Evolutionary conservation across 2,113 vertebrate genomes (phyloP).

Genomic region (Lophius piscatorius): DNA sequence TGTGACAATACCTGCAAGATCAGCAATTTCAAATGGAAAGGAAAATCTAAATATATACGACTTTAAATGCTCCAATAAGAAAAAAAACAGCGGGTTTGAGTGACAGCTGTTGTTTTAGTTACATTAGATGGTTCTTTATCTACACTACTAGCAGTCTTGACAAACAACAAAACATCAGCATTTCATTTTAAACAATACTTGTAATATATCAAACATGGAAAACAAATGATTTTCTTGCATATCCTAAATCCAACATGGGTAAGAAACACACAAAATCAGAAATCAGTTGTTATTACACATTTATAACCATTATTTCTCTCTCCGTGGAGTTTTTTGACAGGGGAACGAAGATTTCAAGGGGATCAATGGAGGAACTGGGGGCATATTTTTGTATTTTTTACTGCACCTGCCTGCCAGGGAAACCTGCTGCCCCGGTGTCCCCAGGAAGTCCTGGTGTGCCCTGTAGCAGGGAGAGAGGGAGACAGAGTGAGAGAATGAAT

Average conservation of each 20-base stretch:
- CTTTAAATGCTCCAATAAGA: not conserved
- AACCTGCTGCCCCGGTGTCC: slow-evolving; percentile 88
- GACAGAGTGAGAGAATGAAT: slow-evolving; percentile 40
- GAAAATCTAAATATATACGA: slow-evolving; percentile 9
- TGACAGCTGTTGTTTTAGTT: slow-evolving; percentile 10
- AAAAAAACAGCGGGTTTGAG: not conserved
- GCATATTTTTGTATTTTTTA: slow-evolving; percentile 80
- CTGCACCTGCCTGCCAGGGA: slow-evolving; percentile 99
- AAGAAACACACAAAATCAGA: not conserved
- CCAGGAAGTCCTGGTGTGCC: slow-evolving; percentile 88
- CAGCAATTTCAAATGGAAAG: slow-evolving; percentile 4
- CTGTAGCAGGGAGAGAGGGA: slow-evolving; percentile 71
- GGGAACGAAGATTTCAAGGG: slow-evolving; percentile 21
- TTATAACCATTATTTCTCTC: not conserved
- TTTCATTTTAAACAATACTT: not conserved
- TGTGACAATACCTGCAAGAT: not conserved
- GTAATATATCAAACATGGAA: not conserved
- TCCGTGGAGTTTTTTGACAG: slow-evolving; percentile 1
- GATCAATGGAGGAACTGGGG: slow-evolving; percentile 43
- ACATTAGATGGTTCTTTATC: not conserved
- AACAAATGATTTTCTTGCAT: not conserved
- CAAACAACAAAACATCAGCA: not conserved
- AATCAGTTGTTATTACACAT: slow-evolving; percentile 1
- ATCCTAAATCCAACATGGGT: not conserved
- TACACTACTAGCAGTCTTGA: not conserved